These are phyloP conservation scores for Esox niger DNA, from an alignment of 2,113 vertebrate genomes.

Conservation along the genomic window DNA sequence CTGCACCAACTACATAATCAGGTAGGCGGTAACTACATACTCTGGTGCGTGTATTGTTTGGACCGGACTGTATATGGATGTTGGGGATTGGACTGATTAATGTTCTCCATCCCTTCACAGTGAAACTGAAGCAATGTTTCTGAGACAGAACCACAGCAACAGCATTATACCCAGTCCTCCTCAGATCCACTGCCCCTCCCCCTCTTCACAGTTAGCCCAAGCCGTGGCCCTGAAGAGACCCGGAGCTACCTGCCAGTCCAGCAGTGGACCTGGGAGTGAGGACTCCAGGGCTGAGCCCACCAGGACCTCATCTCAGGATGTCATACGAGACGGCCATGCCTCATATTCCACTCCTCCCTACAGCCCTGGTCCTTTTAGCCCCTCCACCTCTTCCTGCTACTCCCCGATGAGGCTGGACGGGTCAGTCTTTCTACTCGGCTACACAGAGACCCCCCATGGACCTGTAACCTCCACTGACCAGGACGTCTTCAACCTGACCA, in stretches of 20 bases:
- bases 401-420: slow-evolving; percentile 53
- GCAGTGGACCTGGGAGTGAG: slow-evolving; percentile 18
- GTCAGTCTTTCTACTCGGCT: slow-evolving; percentile 46
- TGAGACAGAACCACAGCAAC: slow-evolving; percentile 49
- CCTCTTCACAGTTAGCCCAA: slow-evolving; percentile 25
- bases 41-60: background rate
- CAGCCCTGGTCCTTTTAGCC: slow-evolving; percentile 55
- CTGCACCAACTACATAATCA: slow-evolving; percentile 71
- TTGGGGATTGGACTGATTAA: background rate
- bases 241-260: slow-evolving; percentile 23
- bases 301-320: slow-evolving; percentile 22
- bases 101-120: slow-evolving; percentile 45
- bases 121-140: slow-evolving; percentile 67
- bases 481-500: slow-evolving; percentile 1
- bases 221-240: slow-evolving; percentile 53
- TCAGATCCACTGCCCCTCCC: slow-evolving; percentile 7
- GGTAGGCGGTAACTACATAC: slow-evolving; percentile 62
- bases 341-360: slow-evolving; percentile 63
- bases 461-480: slow-evolving; percentile 43
- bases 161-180: slow-evolving; percentile 32
- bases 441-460: slow-evolving; percentile 45
- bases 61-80: background rate
- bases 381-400: background rate
- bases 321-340: slow-evolving; percentile 26
- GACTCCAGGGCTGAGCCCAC: slow-evolving; percentile 35